Evolutionary conservation across 2,797 vertebrate species (phyloP), one percentile per base, ranked within the genome.

Genomic region (Ispidina lecontei): DNA sequence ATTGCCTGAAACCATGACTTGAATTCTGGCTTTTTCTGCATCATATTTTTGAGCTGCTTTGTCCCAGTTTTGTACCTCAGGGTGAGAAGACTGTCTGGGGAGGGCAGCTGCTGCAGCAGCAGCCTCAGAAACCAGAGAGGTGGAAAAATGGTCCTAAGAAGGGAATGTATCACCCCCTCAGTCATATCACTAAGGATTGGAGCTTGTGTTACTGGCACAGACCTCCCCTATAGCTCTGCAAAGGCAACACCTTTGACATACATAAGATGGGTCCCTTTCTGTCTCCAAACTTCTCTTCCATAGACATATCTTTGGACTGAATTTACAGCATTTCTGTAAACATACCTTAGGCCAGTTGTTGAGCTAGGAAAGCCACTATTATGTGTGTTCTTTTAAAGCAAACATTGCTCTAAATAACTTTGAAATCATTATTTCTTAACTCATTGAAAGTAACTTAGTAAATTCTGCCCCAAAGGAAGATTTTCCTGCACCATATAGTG

Each of bases 381-480:
- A 26, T 33, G 9, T 39, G 59, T 70, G 54, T 35, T 74, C 21
- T 51, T 90, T 64, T 77, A 21, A 69, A 91, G 39, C 9, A 79
- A 79, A 68, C 2, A 2, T 64, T 64, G 26, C 49, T 91, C 21
- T 51, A 46, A 76, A 52, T 64, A 72, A 54, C 46, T 89, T 83
- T 59, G 52, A 87, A 90, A 83, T 71, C 0, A 21, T 69, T 71
- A 35, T 77, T 92, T 88, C 64, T 92, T 33, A 68, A 39, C 55
- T 68, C 39, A 54, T 73, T 71, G 43, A 62, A 82, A 80, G 41
- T 49, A 62, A 8, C 7, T 29, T 46, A 55, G 71, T 84, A 78
- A 69, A 43, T 74, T 80, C 81, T 90, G 39, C 52, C 75, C 72
- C 44, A 72, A 74, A 90, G 69, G 59, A 91, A 77, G 78, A 67